phyloP scores from a whole-genome alignment of 2,888 invertebrate species.

The Lypha dubia region DNA sequence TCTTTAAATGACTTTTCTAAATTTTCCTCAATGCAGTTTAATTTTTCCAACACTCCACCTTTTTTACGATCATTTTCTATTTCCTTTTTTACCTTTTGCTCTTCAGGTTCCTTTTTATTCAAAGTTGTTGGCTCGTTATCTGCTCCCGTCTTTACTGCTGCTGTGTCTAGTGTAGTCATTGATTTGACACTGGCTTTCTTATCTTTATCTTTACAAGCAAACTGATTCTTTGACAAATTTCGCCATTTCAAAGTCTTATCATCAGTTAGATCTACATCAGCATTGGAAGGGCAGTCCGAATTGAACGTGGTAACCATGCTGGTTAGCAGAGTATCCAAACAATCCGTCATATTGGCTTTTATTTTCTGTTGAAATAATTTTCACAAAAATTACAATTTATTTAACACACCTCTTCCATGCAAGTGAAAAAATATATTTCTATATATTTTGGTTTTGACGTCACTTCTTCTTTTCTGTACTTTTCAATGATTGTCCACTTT shows the following conservation, averaged over 20 bases:
- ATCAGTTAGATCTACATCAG: slow-evolving; percentile 80
- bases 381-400: slow-evolving; percentile 5
- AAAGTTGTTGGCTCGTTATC: not conserved
- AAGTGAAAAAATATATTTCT: slow-evolving; percentile 56
- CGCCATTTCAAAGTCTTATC: slow-evolving; percentile 83
- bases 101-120: slow-evolving; percentile 28
- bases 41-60: slow-evolving; percentile 6
- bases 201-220: slow-evolving; percentile 81
- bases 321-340: slow-evolving; percentile 80
- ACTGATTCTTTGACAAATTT: slow-evolving; percentile 82
- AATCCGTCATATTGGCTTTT: slow-evolving; percentile 79
- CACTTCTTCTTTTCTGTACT: slow-evolving; percentile 61
- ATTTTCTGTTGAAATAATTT: not conserved
- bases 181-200: slow-evolving; percentile 73
- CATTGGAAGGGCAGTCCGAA: slow-evolving; percentile 79
- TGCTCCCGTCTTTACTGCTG: slow-evolving; percentile 26
- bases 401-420: slow-evolving; percentile 50
- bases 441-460: slow-evolving; percentile 58
- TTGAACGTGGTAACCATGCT: slow-evolving; percentile 82
- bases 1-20: slow-evolving; percentile 63
- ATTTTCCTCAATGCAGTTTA: slow-evolving; percentile 43
- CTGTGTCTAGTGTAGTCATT: slow-evolving; percentile 45
- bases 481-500: slow-evolving; percentile 31
- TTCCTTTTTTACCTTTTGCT: slow-evolving; percentile 45
- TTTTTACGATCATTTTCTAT: slow-evolving; percentile 51